Evolutionary conservation across 2,113 vertebrate genomes (phyloP).

Genomic region (Sebastes fasciatus): DNA sequence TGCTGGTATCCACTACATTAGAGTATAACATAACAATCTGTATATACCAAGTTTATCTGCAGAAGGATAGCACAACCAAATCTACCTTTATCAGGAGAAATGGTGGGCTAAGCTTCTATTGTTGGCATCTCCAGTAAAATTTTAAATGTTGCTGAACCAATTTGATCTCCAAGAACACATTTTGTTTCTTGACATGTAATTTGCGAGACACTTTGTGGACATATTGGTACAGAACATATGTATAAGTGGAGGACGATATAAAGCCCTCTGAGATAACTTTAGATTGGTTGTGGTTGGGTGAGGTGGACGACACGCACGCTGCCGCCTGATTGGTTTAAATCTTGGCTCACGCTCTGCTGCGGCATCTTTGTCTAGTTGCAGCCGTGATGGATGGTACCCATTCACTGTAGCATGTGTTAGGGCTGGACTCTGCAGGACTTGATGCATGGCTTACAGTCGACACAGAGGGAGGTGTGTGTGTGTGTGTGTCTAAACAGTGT

Average conservation of each 20-base stretch:
- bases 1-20: neutral
- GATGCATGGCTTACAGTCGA: constrained; percentile 33
- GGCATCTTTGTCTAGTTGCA: constrained; percentile 45
- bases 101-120: neutral
- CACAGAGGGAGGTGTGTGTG: neutral
- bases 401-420: constrained; percentile 57
- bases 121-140: neutral
- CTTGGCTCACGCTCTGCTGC: constrained; percentile 8
- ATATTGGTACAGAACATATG: neutral
- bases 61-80: neutral
- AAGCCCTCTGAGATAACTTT: constrained; percentile 2
- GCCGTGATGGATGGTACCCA: constrained; percentile 56
- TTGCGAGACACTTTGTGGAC: neutral
- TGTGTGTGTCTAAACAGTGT: constrained; percentile 30
- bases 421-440: constrained; percentile 14
- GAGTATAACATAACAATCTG: neutral
- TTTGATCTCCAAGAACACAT: neutral
- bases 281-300: neutral
- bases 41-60: neutral
- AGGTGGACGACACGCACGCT: neutral
- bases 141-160: neutral
- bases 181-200: neutral
- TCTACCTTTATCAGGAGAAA: neutral
- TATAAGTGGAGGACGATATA: neutral
- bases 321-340: constrained; percentile 41